phyloP scores from a whole-genome alignment of 2,888 invertebrate species.

The Agrotis puta region DNA sequence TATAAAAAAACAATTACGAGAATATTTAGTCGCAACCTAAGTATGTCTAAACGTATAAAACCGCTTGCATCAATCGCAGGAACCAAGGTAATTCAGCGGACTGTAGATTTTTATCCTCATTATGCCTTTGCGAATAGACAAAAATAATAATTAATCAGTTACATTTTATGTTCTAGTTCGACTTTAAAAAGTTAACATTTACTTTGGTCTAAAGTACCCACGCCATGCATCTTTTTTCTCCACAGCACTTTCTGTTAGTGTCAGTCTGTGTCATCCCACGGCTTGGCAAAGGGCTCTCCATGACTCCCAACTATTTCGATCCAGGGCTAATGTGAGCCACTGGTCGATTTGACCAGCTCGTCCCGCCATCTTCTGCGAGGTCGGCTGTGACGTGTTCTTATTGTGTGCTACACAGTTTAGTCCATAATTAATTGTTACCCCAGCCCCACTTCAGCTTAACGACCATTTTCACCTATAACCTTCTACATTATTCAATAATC shows the following conservation, averaged over 20 bases:
- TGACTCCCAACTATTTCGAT: no score
- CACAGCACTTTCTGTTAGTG: not conserved
- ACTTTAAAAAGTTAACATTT: not conserved
- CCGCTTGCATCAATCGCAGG: not conserved
- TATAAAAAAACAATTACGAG: not conserved
- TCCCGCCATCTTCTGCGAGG: no score
- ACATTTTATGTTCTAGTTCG: not conserved
- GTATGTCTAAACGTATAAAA: not conserved
- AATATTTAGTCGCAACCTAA: not conserved
- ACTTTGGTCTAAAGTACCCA: not conserved
- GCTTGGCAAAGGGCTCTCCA: no score
- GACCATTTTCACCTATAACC: not conserved
- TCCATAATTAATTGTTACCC: no score
- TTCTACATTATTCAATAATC: conserved; percentile 14
- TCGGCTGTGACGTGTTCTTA: no score
- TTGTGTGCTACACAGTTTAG: no score
- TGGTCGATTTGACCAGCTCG: no score
- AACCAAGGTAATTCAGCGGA: not conserved
- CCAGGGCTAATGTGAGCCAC: no score
- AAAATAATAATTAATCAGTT: not conserved
- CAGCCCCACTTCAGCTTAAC: no score
- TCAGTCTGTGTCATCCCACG: no score
- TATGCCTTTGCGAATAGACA: not conserved
- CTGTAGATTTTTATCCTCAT: not conserved
- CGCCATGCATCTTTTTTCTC: not conserved